Base-by-base conservation (phyloP, 2,888 invertebrate genomes). In the Chironomus tentans region DNA sequence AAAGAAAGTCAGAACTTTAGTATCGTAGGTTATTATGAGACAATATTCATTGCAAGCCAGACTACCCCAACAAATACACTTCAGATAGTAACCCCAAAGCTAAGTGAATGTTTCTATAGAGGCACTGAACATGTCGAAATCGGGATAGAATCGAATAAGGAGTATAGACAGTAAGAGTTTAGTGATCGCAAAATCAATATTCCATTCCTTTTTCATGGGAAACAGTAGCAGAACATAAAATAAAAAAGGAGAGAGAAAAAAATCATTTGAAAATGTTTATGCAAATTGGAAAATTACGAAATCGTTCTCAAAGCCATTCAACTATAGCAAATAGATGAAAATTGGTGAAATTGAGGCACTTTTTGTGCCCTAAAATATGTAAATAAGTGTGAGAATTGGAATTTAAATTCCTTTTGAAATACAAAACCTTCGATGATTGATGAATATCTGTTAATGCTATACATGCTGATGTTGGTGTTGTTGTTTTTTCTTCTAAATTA, bases 131-230 rank as follows among this genome's bases (percentile, higher is more conserved):
- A 38, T 38, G 38, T 38, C 38, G 38, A 38, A 38, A 38, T 38
- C 38, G 38, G 38, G 38, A 38, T 38, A 38, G 4, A 7, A 7
- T 10, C 38, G 38, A 38, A 38, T 38, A 1, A 38, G 10, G 0
- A 2, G 10, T 1, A 56, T 18, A 18, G 56, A 18, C 56, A 56
- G 18, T 18, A 56, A 56, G 15, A 21, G 21, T n/a, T 6, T 70
- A 22, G n/a, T 70, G 18, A 70, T 70, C 70, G 24, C 21, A 70
- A 70, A 70, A 70, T 70, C 70, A 70, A 70, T 70, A 70, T 38
- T 38, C 21, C 3, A 70, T 50, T 70, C 50, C 15, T 50, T 28
- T 70, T 70, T 12, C 22, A 56, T 18, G 56, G 15, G 56, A 56
- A 56, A 56, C n/a, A 56, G 18, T 56, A 56, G 56, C 56, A 18